Percentiles rank a stretch among this genome's conserved stretches.
Conservation (phyloP, 2,797 vertebrate species). For the Prionace glauca region DNA sequence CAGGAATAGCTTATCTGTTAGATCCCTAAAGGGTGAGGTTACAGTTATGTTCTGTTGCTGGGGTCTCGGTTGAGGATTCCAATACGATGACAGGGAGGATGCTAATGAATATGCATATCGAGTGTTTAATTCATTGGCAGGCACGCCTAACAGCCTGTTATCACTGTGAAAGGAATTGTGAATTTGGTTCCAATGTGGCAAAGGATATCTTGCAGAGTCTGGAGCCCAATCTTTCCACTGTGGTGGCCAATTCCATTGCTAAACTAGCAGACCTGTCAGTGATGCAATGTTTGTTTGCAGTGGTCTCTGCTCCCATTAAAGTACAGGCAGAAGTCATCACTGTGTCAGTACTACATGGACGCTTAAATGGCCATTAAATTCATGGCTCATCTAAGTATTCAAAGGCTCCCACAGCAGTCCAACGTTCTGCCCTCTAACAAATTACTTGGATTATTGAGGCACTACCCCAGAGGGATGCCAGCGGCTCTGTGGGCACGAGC, state of each 20-base stretch:
- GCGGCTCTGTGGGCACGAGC: too few relatives aligned
- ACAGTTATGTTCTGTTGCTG: neutral
- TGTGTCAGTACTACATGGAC: neutral
- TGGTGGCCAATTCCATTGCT: neutral
- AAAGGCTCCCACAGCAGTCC: too few relatives aligned
- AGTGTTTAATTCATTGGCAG: neutral
- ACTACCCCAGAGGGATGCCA: too few relatives aligned
- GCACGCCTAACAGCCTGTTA: neutral
- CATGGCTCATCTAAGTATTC: too few relatives aligned
- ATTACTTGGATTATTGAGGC: too few relatives aligned
- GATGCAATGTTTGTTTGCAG: too few relatives aligned
- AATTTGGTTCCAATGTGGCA: neutral
- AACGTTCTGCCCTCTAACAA: too few relatives aligned
- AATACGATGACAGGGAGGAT: neutral
- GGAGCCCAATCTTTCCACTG: neutral
- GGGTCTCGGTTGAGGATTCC: neutral
- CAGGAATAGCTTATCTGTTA: neutral
- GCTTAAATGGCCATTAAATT: too few relatives aligned
- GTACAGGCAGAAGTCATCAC: neutral
- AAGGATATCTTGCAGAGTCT: neutral
- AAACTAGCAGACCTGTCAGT: neutral
- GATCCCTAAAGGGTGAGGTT: neutral
- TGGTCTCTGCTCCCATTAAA: too few relatives aligned
- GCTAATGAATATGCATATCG: neutral
- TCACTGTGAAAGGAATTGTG: neutral